Percentiles rank a stretch among this genome's conserved stretches.
Conservation (phyloP, 2,888 invertebrate genomes). For the Scaptomyza caliginosa region DNA sequence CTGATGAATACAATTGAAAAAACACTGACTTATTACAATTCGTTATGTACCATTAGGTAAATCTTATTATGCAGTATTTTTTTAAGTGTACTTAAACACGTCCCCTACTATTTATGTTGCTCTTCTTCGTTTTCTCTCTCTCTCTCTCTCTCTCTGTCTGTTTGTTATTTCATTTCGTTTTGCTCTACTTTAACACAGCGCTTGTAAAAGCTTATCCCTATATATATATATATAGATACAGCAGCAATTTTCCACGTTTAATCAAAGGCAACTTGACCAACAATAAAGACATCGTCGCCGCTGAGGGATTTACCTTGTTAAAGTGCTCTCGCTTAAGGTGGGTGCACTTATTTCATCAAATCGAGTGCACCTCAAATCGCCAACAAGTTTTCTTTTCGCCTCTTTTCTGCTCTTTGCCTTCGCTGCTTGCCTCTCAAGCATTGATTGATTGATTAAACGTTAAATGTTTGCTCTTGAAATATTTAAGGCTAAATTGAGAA, state of each 20-base stretch:
- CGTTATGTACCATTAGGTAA: too few species aligned
- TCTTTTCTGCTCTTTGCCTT: not conserved
- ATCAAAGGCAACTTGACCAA: constrained; percentile 70
- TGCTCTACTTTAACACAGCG: too few species aligned
- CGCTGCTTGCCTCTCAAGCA: constrained; percentile 8
- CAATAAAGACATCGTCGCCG: constrained; percentile 47
- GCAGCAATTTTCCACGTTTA: constrained; percentile 52
- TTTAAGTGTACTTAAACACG: constrained; percentile 43
- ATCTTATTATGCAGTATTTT: too few species aligned
- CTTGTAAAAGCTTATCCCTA: too few species aligned
- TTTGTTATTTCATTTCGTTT: not conserved
- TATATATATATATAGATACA: not conserved
- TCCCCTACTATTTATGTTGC: constrained; percentile 21
- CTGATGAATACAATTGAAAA: too few species aligned
- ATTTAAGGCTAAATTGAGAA: constrained; percentile 34
- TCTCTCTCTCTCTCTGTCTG: not conserved
- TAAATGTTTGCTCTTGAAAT: constrained; percentile 54
- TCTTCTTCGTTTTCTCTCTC: constrained; percentile 3
- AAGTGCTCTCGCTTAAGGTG: constrained; percentile 46
- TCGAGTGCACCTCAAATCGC: constrained; percentile 37
- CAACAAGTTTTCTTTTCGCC: constrained; percentile 23
- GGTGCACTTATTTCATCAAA: constrained; percentile 59
- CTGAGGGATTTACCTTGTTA: constrained; percentile 34
- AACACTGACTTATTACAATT: too few species aligned
- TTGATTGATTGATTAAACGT: constrained; percentile 44